Evolutionary conservation across 2,888 invertebrate genomes (phyloP), one percentile per base, ranked within the genome.

Genomic region (Diarsia rubi): DNA sequence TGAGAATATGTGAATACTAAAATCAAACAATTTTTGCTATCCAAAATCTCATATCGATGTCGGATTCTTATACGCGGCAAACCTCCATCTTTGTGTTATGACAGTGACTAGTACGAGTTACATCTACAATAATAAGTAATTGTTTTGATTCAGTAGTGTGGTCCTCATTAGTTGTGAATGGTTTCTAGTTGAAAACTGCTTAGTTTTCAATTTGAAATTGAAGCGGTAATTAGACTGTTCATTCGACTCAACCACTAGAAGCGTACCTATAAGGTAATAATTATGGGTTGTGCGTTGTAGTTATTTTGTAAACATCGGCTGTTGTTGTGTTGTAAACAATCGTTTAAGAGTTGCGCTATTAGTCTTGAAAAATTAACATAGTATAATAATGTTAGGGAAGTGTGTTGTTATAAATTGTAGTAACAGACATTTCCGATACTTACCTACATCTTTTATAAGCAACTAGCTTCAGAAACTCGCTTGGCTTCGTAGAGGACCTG

Each of bases 301-400:
- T 54, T 75, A 45, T 37, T 54, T 54, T 54, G 24, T 64, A 27
- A 52, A n/a, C 60, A 37, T n/a, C 37, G 6, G 21, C 5, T 60
- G 37, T 60, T 37, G 6, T n/a, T n/a, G n/a, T n/a, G n/a, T n/a
- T n/a, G 12, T 65, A 27, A 52, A 64, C 24, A 54, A 74, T 37
- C 21, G 21, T 49, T 49, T 21, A 42, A 4, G 24, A 24, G 47
- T 14, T 19, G 14, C n/a, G 11, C 16, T 74, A 60, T 49, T 73
- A 37, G 19, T 59, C 27, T 73, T 27, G 57, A 27, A 63, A 47
- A 59, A 47, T 47, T 14, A 59, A 14, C 47, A 12, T n/a, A n/a
- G 37, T 37, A 37, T 8, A 37, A 0, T 8, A 37, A n/a, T 42
- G 60, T 42, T 60, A 14, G 60, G 12, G 3, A 37, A n/a, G n/a